Percentiles rank a stretch among this genome's conserved stretches.
Conservation (phyloP, 2,888 invertebrate species). For the Blastobasis adustella region DNA sequence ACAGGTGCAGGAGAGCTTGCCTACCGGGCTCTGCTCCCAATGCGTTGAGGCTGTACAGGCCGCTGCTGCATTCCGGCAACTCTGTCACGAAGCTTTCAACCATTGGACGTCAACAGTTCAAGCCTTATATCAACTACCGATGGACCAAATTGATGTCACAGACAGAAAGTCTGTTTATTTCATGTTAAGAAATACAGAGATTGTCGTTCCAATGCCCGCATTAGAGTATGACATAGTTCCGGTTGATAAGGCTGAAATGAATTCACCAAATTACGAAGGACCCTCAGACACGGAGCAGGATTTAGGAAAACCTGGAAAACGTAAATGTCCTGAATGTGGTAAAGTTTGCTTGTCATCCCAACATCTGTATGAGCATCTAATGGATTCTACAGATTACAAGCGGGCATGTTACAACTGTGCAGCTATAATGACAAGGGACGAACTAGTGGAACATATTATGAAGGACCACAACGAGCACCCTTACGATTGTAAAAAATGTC, state of each 20-base stretch:
- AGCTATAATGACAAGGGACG: slow-evolving; percentile 39
- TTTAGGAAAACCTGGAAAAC: slow-evolving; percentile 10
- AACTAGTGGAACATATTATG: slow-evolving; percentile 38
- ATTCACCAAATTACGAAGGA: too few relatives aligned
- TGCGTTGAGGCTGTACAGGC: slow-evolving; percentile 41
- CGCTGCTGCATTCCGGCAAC: slow-evolving; percentile 43
- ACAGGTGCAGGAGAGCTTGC: slow-evolving; percentile 42
- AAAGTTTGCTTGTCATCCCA: slow-evolving; percentile 40
- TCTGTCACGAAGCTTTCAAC: slow-evolving; percentile 33
- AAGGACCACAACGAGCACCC: slow-evolving; percentile 29
- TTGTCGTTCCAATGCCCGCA: too few relatives aligned
- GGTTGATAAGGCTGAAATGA: too few relatives aligned
- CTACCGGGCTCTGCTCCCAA: slow-evolving; percentile 43
- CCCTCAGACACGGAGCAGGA: background rate
- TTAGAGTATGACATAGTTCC: too few relatives aligned
- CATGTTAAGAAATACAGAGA: too few relatives aligned
- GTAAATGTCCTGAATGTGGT: slow-evolving; percentile 45
- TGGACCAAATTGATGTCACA: background rate
- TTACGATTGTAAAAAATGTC: slow-evolving; percentile 48
- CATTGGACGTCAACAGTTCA: slow-evolving; percentile 40
- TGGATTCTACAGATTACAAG: slow-evolving; percentile 42
- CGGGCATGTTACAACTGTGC: slow-evolving; percentile 54
- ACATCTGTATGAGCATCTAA: slow-evolving; percentile 44
- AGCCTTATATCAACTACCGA: slow-evolving; percentile 22
- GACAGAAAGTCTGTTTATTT: slow-evolving; percentile 24